Evolutionary conservation across 2,888 invertebrate genomes (phyloP), one percentile per base, ranked within the genome.

Genomic region (Hypolimnas misippus): DNA sequence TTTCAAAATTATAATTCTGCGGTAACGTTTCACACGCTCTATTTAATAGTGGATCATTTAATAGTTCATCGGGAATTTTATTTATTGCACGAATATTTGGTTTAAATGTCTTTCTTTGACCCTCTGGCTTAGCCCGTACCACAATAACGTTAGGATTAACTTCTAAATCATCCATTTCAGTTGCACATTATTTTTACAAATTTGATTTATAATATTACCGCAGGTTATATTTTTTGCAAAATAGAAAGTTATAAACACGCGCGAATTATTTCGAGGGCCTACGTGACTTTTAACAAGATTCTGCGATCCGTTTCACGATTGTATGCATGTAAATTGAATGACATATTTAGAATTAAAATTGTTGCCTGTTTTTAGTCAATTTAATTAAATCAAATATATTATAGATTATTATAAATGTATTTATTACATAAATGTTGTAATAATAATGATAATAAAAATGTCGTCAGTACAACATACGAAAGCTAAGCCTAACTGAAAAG

Each of bases 1-100:
- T 94, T 94, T 99, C 99, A 85, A 99, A 99, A 83, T 98, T 99
- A 81, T 99, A 99, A 90, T 99, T 99, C 33, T 94, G 86, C 1
- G 99, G 99, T 56, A 99, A 92, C 40, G 93, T 91, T 75, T 94
- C 93, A 64, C 96, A 94, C 0, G 96, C 96, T 77, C 93, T 91
- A 76, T 96, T 95, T 25, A 98, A 82, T 69, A 94, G 78, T 14
- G 95, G 93, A 87, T 98, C 95, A 73, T 97, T 94, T 19, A 96
- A 83, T 53, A 98, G 93, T 72, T 95, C 95, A 68, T 95, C 94
- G 0, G 97, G 97, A 71, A 98, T 96, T 87, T 96, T 96, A 82
- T 95, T 97, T 17, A 96, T 87, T 44, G 92, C 83, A 79, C 95
- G 95, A 44, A 94, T 92, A 57, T 93, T 93, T 0, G 96, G 94